Conservation (phyloP, 2,113 vertebrate species). For the Oncorhynchus gorbuscha region DNA sequence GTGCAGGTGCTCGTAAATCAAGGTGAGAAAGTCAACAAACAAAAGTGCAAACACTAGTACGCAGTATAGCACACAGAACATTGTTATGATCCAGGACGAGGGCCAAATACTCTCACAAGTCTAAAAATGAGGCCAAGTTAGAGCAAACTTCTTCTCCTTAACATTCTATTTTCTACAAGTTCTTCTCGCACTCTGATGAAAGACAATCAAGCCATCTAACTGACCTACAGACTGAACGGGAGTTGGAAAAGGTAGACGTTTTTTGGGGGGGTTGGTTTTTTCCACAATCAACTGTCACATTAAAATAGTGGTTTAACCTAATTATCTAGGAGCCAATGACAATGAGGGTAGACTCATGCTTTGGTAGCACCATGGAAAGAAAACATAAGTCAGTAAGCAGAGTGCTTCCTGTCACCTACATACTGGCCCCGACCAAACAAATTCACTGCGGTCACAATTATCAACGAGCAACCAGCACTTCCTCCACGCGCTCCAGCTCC, state of each 20-base stretch:
- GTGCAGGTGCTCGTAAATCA: too few relatives aligned
- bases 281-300: slow-evolving; percentile 23
- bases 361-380: slow-evolving; percentile 22
- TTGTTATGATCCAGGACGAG: too few relatives aligned
- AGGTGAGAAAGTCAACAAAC: background rate
- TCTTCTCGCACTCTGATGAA: background rate
- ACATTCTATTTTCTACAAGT: too few relatives aligned
- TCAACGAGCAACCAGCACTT: slow-evolving; percentile 41
- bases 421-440: slow-evolving; percentile 13
- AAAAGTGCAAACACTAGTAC: background rate
- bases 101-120: background rate
- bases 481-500: slow-evolving; percentile 21
- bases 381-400: slow-evolving; percentile 2
- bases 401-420: slow-evolving; percentile 47
- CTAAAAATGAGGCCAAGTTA: background rate
- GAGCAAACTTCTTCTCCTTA: background rate
- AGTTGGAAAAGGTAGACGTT: background rate
- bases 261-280: background rate
- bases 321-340: background rate
- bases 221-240: background rate
- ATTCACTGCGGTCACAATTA: slow-evolving; percentile 45
- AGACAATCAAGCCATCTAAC: background rate
- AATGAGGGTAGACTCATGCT: background rate
- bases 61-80: background rate
- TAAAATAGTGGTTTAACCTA: background rate